phyloP scores from a whole-genome alignment of 2,888 invertebrate genomes.

The Girardia tigrina region DNA sequence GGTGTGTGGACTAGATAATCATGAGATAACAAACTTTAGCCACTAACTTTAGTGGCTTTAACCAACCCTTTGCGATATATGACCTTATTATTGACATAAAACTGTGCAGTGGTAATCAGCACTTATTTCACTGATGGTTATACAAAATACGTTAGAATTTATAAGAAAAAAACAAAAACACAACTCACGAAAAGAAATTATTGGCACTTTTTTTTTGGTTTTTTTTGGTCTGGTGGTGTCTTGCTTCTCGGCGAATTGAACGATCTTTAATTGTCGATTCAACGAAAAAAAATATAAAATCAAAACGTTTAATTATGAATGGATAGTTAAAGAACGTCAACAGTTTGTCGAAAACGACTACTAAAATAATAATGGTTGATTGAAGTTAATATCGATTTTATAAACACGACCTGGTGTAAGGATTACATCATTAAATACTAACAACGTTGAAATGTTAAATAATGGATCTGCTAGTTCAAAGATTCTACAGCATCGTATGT shows the following conservation, averaged over 20 bases:
- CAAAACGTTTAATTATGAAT: not conserved
- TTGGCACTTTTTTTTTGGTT: too few species aligned
- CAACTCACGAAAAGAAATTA: too few species aligned
- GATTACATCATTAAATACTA: constrained; percentile 7
- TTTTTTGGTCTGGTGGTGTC: too few species aligned
- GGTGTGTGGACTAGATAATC: constrained; percentile 21
- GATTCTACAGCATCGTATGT: constrained; percentile 23
- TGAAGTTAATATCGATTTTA: constrained; percentile 23
- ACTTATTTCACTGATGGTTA: not conserved
- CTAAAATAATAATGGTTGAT: constrained; percentile 3
- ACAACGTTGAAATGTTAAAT: constrained; percentile 23
- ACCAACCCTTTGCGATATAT: constrained; percentile 15
- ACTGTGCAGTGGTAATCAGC: constrained; percentile 23
- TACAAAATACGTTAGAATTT: not conserved
- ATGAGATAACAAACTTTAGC: constrained; percentile 20
- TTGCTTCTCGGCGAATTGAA: too few species aligned
- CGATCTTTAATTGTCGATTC: too few species aligned
- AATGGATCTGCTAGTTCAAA: constrained; percentile 23
- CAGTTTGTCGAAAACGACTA: constrained; percentile 23
- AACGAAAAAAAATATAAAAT: too few species aligned
- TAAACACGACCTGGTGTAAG: constrained; percentile 23
- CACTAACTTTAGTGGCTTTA: constrained; percentile 18
- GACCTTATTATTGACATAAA: constrained; percentile 18
- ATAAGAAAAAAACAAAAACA: not conserved
- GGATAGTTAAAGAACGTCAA: not conserved